Percentiles rank a stretch among this genome's conserved stretches.
Evolutionary conservation across 2,797 vertebrate species (phyloP).

Genomic region (Cuniculus paca): DNA sequence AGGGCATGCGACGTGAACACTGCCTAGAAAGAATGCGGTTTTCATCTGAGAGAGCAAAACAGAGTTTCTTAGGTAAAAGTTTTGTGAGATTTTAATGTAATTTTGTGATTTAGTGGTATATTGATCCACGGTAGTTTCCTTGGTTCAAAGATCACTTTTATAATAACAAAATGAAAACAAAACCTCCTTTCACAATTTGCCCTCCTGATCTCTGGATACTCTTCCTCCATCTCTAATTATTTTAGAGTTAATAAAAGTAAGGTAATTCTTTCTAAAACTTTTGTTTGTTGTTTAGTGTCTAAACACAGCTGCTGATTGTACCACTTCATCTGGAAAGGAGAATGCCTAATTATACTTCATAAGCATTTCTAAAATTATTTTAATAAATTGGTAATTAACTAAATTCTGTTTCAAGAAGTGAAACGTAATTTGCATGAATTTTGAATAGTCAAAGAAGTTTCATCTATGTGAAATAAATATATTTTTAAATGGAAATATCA

Average conservation of each 20-base stretch:
- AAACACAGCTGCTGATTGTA: conserved; percentile 46
- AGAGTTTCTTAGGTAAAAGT: neutral
- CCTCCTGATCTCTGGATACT: neutral
- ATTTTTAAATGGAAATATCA: neutral
- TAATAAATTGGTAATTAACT: conserved; percentile 42
- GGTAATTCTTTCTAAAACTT: conserved; percentile 56
- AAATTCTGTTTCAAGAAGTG: neutral
- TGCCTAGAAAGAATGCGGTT: neutral
- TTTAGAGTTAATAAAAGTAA: conserved; percentile 60
- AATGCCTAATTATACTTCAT: conserved; percentile 42
- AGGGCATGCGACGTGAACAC: neutral
- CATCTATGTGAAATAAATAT: neutral
- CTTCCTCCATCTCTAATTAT: conserved; percentile 61
- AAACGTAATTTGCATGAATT: conserved; percentile 43
- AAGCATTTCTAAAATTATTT: conserved; percentile 60
- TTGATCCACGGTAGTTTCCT: conserved; percentile 21
- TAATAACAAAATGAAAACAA: conserved; percentile 67
- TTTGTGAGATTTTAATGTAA: conserved; percentile 50
- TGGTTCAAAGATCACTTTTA: conserved; percentile 61
- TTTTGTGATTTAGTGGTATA: conserved; percentile 47
- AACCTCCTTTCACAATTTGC: conserved; percentile 7
- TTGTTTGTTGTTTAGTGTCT: neutral
- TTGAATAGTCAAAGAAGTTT: neutral
- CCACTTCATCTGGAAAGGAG: conserved; percentile 23
- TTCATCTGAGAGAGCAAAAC: neutral